Base-by-base conservation (phyloP, 2,113 vertebrate species). In the Elephas maximus region DNA sequence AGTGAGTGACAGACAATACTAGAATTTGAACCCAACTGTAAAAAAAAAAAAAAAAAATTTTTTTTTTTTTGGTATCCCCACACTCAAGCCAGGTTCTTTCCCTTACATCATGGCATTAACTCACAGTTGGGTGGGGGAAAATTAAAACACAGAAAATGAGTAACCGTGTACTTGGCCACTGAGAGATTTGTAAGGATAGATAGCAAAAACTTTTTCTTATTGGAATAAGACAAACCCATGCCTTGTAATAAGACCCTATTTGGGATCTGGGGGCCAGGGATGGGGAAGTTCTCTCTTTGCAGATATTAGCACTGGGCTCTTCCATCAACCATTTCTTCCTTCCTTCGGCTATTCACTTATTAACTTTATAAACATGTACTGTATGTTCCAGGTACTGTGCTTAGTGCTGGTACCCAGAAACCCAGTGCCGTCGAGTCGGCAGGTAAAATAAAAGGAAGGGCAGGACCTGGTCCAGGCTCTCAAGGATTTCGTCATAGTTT, bases 301-400 rank as follows among this genome's bases (percentile, higher is more conserved):
- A 90, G 73, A 95, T 44, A 53, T 80, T 86, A 67, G 21, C n/a
- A 83, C 71, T 94, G 85, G 53, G 28, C 14, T 88, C 11, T 88
- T 94, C 37, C 28, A 82, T 4, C 60, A 89, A 83, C 53, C 45
- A 91, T 57, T 85, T 67, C 62, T 85, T 73, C n/a, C n/a, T 81
- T 91, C 28, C 3, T 89, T 85, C 8, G 15, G 92, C 33, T 21
- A 48, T 69, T 81, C 74, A 85, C 41, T 95, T 45, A 92, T 71
- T 87, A 15, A 79, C 53, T 83, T 44, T 65, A 69, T 83, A 95
- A 76, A 41, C 44, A 83, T 71, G 88, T 95, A 76, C 41, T 96
- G 18, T 86, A n/a, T 76, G 48, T 90, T 33, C 51, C 24, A 95
- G 53, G 12, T 33, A 76, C 44, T 95, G 28, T 77, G 20, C 8